These are phyloP conservation scores for Oceanodroma leucorhoa DNA, from an alignment of 2,797 vertebrate species.

Conservation along the genomic window DNA sequence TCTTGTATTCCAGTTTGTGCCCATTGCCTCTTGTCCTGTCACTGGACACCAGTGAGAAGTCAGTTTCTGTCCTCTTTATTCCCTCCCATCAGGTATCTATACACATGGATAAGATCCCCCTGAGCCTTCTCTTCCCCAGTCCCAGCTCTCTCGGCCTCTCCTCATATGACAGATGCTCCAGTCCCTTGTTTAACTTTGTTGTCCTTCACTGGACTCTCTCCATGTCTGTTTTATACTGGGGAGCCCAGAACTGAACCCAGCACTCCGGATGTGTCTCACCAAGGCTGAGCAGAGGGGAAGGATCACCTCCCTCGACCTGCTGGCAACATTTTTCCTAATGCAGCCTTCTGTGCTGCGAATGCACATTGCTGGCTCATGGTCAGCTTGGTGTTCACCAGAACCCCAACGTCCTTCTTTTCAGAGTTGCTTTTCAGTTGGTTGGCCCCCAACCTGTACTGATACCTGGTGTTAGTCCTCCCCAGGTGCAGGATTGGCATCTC, in stretches of 20 bases:
- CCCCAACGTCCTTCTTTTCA: neutral
- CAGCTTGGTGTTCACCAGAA: neutral
- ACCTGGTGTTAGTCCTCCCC: neutral
- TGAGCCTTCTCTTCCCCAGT: neutral
- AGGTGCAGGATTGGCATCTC: neutral
- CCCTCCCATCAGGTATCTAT: accelerated
- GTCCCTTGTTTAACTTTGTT: neutral
- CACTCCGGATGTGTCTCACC: neutral
- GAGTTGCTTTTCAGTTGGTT: neutral
- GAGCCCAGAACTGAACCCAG: neutral
- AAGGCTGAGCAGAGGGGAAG: neutral
- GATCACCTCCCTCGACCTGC: neutral
- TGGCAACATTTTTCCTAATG: neutral
- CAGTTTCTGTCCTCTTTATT: neutral
- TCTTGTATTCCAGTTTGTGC: neutral
- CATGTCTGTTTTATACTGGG: neutral
- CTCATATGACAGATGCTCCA: neutral
- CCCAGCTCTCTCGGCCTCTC: neutral
- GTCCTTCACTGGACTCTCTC: neutral
- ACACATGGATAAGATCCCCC: neutral
- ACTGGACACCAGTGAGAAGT: neutral
- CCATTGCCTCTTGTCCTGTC: neutral
- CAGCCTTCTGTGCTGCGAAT: neutral
- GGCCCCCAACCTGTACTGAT: neutral
- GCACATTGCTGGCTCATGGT: neutral